Conservation (phyloP, 2,888 invertebrate genomes). For the Drosophila birchii region DNA sequence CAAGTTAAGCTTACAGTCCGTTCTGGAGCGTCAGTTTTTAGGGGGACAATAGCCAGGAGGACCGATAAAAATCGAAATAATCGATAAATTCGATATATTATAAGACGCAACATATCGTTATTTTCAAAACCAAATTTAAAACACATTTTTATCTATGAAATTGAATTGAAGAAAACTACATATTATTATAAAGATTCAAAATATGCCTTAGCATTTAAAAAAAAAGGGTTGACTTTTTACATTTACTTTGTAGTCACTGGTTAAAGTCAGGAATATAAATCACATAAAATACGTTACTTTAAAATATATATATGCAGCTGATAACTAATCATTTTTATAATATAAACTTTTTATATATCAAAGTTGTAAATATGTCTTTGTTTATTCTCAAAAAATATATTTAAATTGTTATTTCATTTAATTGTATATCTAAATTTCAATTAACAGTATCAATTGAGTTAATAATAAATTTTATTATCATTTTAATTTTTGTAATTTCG, state of each 20-base stretch:
- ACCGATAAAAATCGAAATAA: neutral
- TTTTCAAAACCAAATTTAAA: neutral
- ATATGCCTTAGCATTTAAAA: neutral
- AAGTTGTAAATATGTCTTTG: neutral
- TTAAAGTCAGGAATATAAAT: neutral
- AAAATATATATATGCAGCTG: too few relatives aligned
- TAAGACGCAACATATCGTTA: neutral
- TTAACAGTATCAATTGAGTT: too few relatives aligned
- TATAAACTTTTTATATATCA: neutral
- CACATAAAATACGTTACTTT: too few relatives aligned
- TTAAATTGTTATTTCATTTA: too few relatives aligned
- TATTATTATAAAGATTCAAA: too few relatives aligned
- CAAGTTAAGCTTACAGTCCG: neutral
- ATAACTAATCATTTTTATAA: neutral
- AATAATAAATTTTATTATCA: neutral
- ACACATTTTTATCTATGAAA: neutral
- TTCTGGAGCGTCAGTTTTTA: constrained; percentile 10
- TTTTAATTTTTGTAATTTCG: neutral
- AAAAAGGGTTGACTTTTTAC: neutral
- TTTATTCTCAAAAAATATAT: too few relatives aligned
- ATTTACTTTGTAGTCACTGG: neutral
- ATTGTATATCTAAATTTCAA: too few relatives aligned
- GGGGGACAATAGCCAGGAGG: neutral
- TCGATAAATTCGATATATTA: too few relatives aligned
- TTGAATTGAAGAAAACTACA: too few relatives aligned